Evolutionary conservation across 2,113 vertebrate genomes (phyloP).

Genomic region (Eulacestoma nigropectus): DNA sequence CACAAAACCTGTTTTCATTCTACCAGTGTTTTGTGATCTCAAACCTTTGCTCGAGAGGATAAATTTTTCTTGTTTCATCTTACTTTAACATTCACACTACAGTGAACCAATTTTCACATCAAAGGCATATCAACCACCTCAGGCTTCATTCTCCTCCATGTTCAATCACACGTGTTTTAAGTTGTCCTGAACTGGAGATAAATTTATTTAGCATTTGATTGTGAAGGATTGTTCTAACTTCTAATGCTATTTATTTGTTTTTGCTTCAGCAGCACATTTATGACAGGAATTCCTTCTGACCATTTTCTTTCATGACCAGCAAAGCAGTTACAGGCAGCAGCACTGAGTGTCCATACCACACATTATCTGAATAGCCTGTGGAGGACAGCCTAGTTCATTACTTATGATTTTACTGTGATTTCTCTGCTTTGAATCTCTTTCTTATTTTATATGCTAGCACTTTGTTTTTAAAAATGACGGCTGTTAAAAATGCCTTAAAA

Average conservation of each 20-base stretch:
- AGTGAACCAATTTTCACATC: not conserved
- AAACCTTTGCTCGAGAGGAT: not conserved
- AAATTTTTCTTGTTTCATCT: not conserved
- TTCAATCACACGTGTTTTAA: not conserved
- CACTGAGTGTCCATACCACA: not conserved
- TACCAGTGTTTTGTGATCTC: not conserved
- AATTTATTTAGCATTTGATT: not conserved
- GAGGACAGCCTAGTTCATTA: not conserved
- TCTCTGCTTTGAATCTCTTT: not conserved
- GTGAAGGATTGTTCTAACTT: not conserved
- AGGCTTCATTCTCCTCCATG: not conserved
- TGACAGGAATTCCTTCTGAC: not conserved
- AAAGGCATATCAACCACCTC: not conserved
- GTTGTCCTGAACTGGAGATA: not conserved
- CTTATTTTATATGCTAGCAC: not conserved
- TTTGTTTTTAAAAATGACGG: not conserved
- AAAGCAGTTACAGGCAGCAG: not conserved
- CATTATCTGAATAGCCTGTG: not conserved
- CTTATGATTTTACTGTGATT: not conserved
- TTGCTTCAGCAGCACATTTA: not conserved
- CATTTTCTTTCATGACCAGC: not conserved
- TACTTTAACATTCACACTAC: not conserved
- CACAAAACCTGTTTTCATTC: not conserved
- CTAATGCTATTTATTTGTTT: not conserved
- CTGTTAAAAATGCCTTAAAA: not conserved